Evolutionary conservation across 2,888 invertebrate genomes (phyloP).

Genomic region (Cinara cedri): DNA sequence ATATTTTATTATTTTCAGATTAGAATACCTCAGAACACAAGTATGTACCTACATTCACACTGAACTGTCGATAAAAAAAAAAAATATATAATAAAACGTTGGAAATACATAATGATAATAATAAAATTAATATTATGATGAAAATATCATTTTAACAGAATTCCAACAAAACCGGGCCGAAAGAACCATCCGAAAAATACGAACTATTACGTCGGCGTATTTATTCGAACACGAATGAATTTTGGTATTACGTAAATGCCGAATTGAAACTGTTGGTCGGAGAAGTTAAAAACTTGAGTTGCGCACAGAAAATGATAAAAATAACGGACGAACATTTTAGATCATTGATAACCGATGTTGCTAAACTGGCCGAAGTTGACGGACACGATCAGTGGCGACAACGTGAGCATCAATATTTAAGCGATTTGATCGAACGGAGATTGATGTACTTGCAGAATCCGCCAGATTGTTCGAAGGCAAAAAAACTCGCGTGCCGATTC

Average conservation of each 20-base stretch:
- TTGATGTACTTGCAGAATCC: slow-evolving; percentile 87
- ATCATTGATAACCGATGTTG: slow-evolving; percentile 75
- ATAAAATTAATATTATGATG: too few relatives aligned
- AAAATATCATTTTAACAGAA: too few relatives aligned
- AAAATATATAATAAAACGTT: too few relatives aligned
- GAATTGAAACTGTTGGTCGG: slow-evolving; percentile 74
- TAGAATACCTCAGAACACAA: too few relatives aligned
- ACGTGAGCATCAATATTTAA: slow-evolving; percentile 78
- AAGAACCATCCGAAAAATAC: slow-evolving; percentile 72
- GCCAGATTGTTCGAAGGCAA: slow-evolving; percentile 81
- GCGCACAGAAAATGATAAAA: slow-evolving; percentile 70
- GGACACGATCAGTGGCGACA: slow-evolving; percentile 83
- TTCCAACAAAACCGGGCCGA: too few relatives aligned
- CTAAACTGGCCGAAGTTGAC: slow-evolving; percentile 73
- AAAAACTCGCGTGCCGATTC: slow-evolving; percentile 89
- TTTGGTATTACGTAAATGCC: slow-evolving; percentile 82
- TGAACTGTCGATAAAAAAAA: too few relatives aligned
- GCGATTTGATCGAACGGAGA: slow-evolving; percentile 82
- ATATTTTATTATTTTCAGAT: too few relatives aligned
- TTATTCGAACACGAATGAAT: slow-evolving; percentile 78
- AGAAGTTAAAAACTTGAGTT: slow-evolving; percentile 27
- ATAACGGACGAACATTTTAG: slow-evolving; percentile 72
- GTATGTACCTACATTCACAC: too few relatives aligned
- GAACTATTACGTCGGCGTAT: slow-evolving; percentile 78
- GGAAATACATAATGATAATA: too few relatives aligned